Evolutionary conservation across 2,888 invertebrate species (phyloP).

Genomic region (Mimumesa dahlbomi): DNA sequence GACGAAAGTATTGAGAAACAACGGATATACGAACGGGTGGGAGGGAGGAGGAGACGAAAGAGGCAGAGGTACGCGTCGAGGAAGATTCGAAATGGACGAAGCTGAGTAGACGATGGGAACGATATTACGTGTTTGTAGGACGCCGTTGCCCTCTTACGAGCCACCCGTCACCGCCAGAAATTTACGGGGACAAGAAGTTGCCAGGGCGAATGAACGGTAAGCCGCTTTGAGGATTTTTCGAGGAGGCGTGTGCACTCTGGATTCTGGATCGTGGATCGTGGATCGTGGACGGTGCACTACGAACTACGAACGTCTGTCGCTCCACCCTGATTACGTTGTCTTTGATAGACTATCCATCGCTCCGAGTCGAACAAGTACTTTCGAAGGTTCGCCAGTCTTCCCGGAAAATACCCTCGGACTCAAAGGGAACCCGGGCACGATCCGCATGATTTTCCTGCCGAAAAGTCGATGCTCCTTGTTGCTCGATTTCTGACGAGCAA

Average conservation of each 20-base stretch:
- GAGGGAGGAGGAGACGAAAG: conserved; percentile 1
- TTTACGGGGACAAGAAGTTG: conserved; percentile 27
- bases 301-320: no score
- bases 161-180: conserved; percentile 57
- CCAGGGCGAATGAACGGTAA: conserved; percentile 3
- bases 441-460: no score
- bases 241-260: neutral
- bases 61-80: conserved; percentile 1
- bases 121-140: conserved; percentile 63
- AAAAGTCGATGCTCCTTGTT: no score
- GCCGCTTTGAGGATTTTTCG: neutral
- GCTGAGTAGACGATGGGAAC: conserved; percentile 60
- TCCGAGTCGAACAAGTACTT: no score
- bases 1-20: conserved; percentile 66
- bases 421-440: no score
- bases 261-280: no score
- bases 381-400: no score
- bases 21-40: conserved; percentile 57
- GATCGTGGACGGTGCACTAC: no score
- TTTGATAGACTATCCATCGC: no score
- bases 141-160: conserved; percentile 56
- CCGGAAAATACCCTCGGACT: no score
- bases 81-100: conserved; percentile 39
- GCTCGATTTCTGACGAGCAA: no score
- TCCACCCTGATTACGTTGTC: no score